Conservation (phyloP, 2,113 vertebrate genomes). For the Paratilapia polleni region DNA sequence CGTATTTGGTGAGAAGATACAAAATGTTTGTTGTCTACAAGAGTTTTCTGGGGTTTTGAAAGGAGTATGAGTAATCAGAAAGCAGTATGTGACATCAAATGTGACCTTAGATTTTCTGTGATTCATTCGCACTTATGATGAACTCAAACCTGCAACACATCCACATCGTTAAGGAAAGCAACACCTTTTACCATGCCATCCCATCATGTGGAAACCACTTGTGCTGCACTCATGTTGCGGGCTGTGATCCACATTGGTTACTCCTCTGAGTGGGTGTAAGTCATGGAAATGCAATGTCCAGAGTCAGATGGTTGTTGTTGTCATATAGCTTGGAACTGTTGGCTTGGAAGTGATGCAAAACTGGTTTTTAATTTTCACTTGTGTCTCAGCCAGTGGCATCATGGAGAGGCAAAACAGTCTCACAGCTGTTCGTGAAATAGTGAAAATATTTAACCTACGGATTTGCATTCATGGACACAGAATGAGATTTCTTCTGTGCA, state of each 20-base stretch:
- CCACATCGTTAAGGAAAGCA: not conserved
- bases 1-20: not conserved
- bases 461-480: not conserved
- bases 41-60: not conserved
- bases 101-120: not conserved
- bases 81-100: conserved; percentile 11
- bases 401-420: not conserved
- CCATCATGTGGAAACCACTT: not conserved
- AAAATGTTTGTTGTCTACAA: not conserved
- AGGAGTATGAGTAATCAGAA: not conserved
- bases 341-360: not conserved
- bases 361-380: conserved; percentile 2
- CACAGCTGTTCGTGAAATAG: not conserved
- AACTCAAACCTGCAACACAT: not conserved
- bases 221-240: not conserved
- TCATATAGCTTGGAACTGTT: not conserved
- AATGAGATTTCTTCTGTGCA: not conserved
- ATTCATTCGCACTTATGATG: not conserved
- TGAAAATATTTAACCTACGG: not conserved
- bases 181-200: not conserved
- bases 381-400: not conserved
- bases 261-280: conserved; percentile 5
- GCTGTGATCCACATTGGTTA: not conserved
- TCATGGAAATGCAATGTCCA: not conserved
- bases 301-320: not conserved